Percentiles rank a stretch among this genome's conserved stretches.
Conservation (phyloP, 2,797 vertebrate species). For the Syncerus caffer region DNA sequence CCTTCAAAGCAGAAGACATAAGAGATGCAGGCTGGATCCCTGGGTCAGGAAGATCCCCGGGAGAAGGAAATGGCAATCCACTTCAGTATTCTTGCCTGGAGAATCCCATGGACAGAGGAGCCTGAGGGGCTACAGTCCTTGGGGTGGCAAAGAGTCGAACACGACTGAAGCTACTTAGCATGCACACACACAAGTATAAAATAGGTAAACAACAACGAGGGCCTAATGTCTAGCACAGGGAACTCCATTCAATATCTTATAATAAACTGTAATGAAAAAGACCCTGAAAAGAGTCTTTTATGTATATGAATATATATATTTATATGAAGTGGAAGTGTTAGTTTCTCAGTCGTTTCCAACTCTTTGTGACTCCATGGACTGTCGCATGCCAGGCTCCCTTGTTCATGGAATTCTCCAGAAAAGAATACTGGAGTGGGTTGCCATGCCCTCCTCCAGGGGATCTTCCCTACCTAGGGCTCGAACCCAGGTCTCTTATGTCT, state of each 20-base stretch:
- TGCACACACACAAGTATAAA: neutral
- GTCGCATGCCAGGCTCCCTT: neutral
- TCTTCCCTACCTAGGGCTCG: fast-evolving
- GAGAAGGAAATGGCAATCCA: neutral
- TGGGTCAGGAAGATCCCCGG: neutral
- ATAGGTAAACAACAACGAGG: neutral
- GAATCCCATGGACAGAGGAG: neutral
- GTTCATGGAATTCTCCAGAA: neutral
- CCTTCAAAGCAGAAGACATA: neutral
- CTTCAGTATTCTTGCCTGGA: neutral
- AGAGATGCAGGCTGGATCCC: neutral
- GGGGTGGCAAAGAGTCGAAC: neutral
- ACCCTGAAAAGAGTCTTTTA: neutral
- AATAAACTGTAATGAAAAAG: neutral
- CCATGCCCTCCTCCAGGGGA: neutral
- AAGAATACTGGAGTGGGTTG: neutral
- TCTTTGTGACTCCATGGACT: neutral
- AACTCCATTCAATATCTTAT: neutral
- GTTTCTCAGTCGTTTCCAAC: neutral
- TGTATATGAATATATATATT: neutral
- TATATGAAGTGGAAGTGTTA: neutral
- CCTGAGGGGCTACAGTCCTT: neutral
- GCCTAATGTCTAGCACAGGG: neutral
- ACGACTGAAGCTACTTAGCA: neutral
- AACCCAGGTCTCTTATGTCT: neutral